These are phyloP conservation scores for Calameuta pallipes DNA, from an alignment of 2,888 invertebrate genomes.

Conservation along the genomic window DNA sequence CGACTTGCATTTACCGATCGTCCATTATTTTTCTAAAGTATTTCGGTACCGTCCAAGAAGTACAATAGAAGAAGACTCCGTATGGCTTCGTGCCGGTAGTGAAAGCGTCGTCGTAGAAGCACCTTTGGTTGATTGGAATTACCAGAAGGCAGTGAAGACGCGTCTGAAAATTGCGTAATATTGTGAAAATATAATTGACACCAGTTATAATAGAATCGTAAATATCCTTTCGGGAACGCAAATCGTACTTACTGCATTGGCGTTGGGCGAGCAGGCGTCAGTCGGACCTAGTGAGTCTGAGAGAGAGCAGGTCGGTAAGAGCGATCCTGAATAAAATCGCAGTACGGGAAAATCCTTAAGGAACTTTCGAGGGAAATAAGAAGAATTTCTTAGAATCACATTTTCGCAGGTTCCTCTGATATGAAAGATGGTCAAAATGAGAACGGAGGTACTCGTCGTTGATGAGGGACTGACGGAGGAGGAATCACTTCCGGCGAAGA, in stretches of 20 bases:
- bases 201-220: neutral
- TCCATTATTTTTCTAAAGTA: neutral
- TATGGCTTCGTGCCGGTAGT: neutral
- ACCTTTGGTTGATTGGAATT: neutral
- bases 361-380: neutral
- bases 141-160: neutral
- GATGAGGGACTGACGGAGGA: conserved; percentile 33
- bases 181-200: neutral
- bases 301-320: neutral
- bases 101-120: neutral
- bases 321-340: neutral
- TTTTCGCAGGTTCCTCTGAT: conserved; percentile 15
- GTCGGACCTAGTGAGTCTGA: neutral
- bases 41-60: neutral
- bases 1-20: neutral
- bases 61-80: neutral
- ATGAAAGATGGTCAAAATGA: conserved; percentile 34
- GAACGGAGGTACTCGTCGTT: conserved; percentile 39
- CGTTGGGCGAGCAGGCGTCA: no score
- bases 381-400: neutral
- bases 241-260: neutral
- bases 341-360: neutral
- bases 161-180: neutral
- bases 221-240: neutral
- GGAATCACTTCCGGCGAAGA: conserved; percentile 24